Conservation (phyloP, 2,797 vertebrate genomes). For the Coreius guichenoti region DNA sequence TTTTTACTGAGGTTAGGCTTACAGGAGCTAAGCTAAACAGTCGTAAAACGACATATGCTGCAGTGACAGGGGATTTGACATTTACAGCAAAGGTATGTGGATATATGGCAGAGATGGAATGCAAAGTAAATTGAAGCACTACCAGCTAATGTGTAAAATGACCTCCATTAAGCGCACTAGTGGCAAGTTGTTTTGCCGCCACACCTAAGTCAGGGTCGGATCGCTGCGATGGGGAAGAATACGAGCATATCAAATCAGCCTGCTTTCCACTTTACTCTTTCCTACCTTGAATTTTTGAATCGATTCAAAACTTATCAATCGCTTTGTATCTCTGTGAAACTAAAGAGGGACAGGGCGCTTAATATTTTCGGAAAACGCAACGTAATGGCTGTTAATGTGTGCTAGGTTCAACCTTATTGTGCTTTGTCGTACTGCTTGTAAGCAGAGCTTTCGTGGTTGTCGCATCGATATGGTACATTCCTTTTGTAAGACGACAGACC, state of each 20-base stretch:
- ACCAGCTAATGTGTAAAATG: conserved; percentile 41
- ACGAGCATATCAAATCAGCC: conserved; percentile 36
- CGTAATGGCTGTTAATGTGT: conserved; percentile 72
- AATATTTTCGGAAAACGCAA: conserved; percentile 69
- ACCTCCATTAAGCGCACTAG: conserved; percentile 40
- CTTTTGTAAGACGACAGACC: conserved; percentile 71
- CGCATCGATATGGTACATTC: conserved; percentile 69
- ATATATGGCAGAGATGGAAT: conserved; percentile 19
- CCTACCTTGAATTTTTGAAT: conserved; percentile 10
- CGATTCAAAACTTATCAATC: background rate
- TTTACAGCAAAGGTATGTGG: conserved; percentile 6
- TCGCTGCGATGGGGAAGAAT: background rate
- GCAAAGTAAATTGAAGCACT: conserved; percentile 2
- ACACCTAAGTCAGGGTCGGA: conserved; percentile 33
- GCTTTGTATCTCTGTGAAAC: conserved; percentile 78
- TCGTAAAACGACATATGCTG: conserved; percentile 17
- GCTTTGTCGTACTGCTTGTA: conserved; percentile 44
- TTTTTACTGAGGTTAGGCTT: conserved; percentile 29
- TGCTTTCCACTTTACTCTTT: conserved; percentile 40
- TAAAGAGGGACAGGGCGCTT: conserved; percentile 59
- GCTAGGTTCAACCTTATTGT: conserved; percentile 68
- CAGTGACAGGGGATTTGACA: conserved; percentile 28
- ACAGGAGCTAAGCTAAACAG: conserved; percentile 12
- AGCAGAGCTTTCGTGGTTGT: conserved; percentile 56
- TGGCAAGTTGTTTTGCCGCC: conserved; percentile 28